Base-by-base conservation (phyloP, 2,113 vertebrate genomes). In the Elaphurus davidianus region DNA sequence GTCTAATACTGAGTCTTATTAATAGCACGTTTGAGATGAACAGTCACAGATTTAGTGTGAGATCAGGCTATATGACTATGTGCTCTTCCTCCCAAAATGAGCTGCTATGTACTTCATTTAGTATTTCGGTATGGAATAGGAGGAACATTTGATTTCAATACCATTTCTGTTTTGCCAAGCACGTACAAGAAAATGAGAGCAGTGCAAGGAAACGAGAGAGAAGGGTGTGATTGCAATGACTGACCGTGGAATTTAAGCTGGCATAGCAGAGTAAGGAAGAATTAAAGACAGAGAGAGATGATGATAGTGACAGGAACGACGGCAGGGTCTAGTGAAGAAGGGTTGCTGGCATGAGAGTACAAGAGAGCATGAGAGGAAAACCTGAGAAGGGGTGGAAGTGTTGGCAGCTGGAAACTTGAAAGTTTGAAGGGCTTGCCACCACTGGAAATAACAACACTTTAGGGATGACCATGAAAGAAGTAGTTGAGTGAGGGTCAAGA, bases 181-280 rank as follows among this genome's bases (percentile, higher is more conserved):
- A 94, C 54, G 25, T 54, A 89, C 23, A 59, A 76, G 28, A 30
- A 96, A 76, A 40, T 54, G 30, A 90, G 27, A 76, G 6, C 45
- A 55, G 2, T 1, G 17, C 11, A 81, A 54, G 1, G 15, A 60
- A 45, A 85, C 0, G 14, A 82, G 16, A 33, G 6, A 23, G 1
- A 59, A 19, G 7, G 23, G 4, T 59, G 7, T 40, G 19, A 43
- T 28, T 45, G 52, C 23, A 60, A 23, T 43, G 28, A 87, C 9
- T 30, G 71, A 17, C 10, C 40, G n/a, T 67, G 12, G 21, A 64
- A 52, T 57, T 67, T 88, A 84, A 78, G 1, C 12, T 78, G 55
- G 43, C 6, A 3, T 19, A 50, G 12, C 14, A 36, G 15, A 55
- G 3, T 17, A 33, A 47, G 28, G 33, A 28, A n/a, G 14, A 60